Base-by-base conservation (phyloP, 1,140 invertebrate genomes). In the Drosophila ananassae region DNA sequence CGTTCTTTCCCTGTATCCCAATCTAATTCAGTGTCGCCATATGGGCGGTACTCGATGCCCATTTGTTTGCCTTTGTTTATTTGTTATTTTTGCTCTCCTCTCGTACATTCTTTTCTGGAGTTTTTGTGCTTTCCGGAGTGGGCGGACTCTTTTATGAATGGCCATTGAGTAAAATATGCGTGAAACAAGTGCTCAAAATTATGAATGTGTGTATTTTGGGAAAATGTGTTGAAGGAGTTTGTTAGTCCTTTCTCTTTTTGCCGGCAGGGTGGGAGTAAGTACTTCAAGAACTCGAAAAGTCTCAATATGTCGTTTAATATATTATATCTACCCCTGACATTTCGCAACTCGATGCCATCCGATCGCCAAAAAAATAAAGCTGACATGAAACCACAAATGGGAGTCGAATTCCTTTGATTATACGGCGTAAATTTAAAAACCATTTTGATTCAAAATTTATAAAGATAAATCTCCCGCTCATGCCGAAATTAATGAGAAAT, bases 21-120 rank as follows among this genome's bases (percentile, higher is more conserved):
- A 54, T 55, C 57, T 52, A 7, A 44, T 61, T 52, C 54, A 46
- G 17, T 75, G 72, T 73, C 66, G 66, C 73, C 78, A 81, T 81
- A 81, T 81, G 78, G 78, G 56, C 67, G 67, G 69, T 62, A 81
- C 78, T 81, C 75, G 78, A 81, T 81, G 73, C 73, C 69, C 78
- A 80, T 80, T 80, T 81, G 78, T 81, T 77, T 81, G 78, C 73
- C 28, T 73, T 80, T 81, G 64, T 73, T 80, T 81, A 80, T 80
- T 81, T 81, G 78, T 59, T 59, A 57, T 80, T 54, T 54, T 56
- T 54, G 17, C 32, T 30, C 9, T 10, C 25, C 44, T 9, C 13
- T 10, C 10, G 7, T 44, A 17, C 17, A 17, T 44, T 21, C 13
- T 44, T 44, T 44, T 2, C n/a, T 7, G 5, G 39, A 28, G 25